A percentile compares a stretch with the other conserved stretches of the same genome.
phyloP scores from a whole-genome alignment of 2,113 vertebrate genomes.

The Anguilla rostrata region DNA sequence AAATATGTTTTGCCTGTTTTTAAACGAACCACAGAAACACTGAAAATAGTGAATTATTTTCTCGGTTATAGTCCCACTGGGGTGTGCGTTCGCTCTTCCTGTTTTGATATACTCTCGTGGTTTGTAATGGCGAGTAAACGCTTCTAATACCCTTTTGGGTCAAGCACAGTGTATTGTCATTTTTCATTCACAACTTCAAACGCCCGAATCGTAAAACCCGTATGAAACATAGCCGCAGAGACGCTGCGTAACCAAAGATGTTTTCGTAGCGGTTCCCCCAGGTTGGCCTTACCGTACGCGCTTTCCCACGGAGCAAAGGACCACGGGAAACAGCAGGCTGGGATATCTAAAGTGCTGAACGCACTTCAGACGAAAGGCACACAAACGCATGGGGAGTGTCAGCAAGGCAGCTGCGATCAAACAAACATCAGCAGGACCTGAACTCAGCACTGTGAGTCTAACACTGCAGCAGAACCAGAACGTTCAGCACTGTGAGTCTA shows the following conservation, averaged over 20 bases:
- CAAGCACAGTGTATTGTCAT: constrained; percentile 56
- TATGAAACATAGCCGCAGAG: constrained; percentile 56
- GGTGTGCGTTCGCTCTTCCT: constrained; percentile 33
- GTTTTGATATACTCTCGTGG: constrained; percentile 51
- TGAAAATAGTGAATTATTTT: constrained; percentile 46
- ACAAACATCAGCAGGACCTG: background rate
- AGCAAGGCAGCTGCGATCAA: background rate
- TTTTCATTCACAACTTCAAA: constrained; percentile 75
- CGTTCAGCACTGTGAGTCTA: too few species aligned
- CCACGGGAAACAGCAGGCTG: constrained; percentile 50
- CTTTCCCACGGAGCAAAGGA: constrained; percentile 36
- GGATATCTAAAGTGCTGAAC: constrained; percentile 32
- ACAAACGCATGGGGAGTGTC: constrained; percentile 24
- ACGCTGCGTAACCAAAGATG: constrained; percentile 63
- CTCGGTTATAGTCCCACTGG: constrained; percentile 29
- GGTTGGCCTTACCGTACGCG: constrained; percentile 47
- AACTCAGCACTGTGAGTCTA: too few species aligned
- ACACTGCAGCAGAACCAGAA: too few species aligned
- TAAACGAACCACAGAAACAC: constrained; percentile 42
- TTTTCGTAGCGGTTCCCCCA: constrained; percentile 63
- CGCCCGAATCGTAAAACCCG: constrained; percentile 53
- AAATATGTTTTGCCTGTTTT: constrained; percentile 30
- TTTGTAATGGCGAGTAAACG: constrained; percentile 56
- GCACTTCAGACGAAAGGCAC: constrained; percentile 26
- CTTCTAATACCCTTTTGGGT: constrained; percentile 46